Base-by-base conservation (phyloP, 1,140 invertebrate species). In the Drosophila pseudoobscura region DNA sequence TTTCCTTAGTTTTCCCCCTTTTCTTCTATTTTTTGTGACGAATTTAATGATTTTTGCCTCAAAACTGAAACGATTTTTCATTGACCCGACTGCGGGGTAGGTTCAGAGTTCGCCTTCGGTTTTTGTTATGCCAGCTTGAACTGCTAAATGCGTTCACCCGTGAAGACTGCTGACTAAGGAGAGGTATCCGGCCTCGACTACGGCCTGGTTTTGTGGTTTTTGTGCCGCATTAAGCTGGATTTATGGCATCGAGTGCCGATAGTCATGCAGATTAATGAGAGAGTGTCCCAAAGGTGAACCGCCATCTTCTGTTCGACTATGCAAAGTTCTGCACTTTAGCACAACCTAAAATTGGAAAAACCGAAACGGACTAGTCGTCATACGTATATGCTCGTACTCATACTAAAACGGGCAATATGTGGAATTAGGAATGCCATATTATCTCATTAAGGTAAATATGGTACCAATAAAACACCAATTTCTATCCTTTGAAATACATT, bases 31-130 rank as follows among this genome's bases (percentile, higher is more conserved):
- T 80, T 88, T 88, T 88, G 84, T 83, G 79, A 83, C 78, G 78
- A 88, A 83, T 88, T 63, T 83, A 88, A 88, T 83, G 83, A 83
- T 88, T 88, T 88, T 88, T 88, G 68, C 83, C 83, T 88, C 72
- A 88, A 87, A 84, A 88, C 53, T 73, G 66, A 82, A 89, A 63
- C 72, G 83, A 83, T 88, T 88, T 88, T 88, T 88, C 83, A 88
- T 88, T 88, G 83, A 88, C 78, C 83, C 83, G 46, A 43, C 41
- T 8, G 53, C 59, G 59, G 78, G 82, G 75, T 88, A 55, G 78
- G 83, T 87, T 84, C 68, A 84, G 77, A 80, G 80, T 70, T 85
- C 80, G 80, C 57, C 73, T 63, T 80, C 53, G 68, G 26, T 31
- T 59, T 76, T 46, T 85, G 83, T 85, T 85, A 58, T 88, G 78